Evolutionary conservation across 92 coral and sea anemone species (phyloP).

Genomic region (Phenganax stokvisi): DNA sequence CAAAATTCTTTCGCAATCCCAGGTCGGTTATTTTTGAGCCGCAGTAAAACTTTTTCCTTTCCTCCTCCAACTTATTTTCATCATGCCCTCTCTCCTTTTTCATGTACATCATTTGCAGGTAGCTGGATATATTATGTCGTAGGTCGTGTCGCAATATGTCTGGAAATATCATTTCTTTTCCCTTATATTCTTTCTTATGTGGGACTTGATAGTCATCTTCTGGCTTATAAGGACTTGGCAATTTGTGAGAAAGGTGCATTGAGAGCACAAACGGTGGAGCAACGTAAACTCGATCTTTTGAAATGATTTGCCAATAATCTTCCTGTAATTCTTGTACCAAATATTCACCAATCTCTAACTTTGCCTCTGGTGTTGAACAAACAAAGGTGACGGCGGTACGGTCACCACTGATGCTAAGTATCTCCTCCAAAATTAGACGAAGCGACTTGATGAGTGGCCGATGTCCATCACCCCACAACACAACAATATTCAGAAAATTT

Average conservation of each 20-base stretch:
- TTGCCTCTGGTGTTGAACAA: conserved; percentile 42
- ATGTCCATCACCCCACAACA: conserved; percentile 66
- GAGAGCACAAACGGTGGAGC: conserved; percentile 60
- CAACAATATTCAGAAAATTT: conserved; percentile 53
- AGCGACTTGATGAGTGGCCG: conserved; percentile 52
- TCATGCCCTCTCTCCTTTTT: neutral
- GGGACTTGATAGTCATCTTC: conserved; percentile 65
- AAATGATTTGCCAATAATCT: conserved; percentile 40
- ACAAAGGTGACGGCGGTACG: conserved; percentile 44
- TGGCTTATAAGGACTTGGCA: conserved; percentile 63
- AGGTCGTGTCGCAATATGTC: conserved; percentile 25
- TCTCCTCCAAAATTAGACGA: conserved; percentile 42
- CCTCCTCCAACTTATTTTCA: neutral
- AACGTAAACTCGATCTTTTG: conserved; percentile 52
- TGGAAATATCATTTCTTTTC: conserved; percentile 15
- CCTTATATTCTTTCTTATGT: conserved; percentile 29
- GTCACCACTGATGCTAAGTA: conserved; percentile 14
- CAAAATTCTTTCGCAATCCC: conserved; percentile 18
- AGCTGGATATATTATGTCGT: conserved; percentile 16
- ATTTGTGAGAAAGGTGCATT: conserved; percentile 39
- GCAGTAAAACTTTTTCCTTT: conserved; percentile 18
- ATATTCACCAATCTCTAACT: conserved; percentile 14
- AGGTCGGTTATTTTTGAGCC: conserved; percentile 22
- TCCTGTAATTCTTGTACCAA: conserved; percentile 52
- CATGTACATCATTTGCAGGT: conserved; percentile 35